Conservation (phyloP, 2,888 invertebrate genomes). For the Sinotaia quadrata region DNA sequence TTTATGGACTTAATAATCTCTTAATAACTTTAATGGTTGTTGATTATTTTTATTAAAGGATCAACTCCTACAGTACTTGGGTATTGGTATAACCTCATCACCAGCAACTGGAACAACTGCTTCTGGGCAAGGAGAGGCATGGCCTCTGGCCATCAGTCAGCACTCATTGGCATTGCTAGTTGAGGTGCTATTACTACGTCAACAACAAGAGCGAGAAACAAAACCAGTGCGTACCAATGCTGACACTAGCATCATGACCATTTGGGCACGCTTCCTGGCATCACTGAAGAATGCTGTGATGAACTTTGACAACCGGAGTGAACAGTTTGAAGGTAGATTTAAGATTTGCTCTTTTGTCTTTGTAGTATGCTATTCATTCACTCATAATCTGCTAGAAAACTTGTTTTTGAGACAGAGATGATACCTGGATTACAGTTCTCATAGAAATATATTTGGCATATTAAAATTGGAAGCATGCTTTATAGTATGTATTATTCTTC, state of each 20-base stretch:
- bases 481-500: too few relatives aligned
- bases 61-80: slow-evolving; percentile 81
- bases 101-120: slow-evolving; percentile 68
- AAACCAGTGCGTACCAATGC: slow-evolving; percentile 80
- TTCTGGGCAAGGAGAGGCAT: slow-evolving; percentile 78
- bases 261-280: slow-evolving; percentile 92
- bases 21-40: not conserved
- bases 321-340: slow-evolving; percentile 65
- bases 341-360: too few relatives aligned
- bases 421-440: too few relatives aligned
- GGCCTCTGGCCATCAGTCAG: slow-evolving; percentile 85
- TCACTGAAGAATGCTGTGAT: slow-evolving; percentile 90
- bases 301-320: slow-evolving; percentile 71
- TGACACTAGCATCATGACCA: slow-evolving; percentile 89
- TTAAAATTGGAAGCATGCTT: too few relatives aligned
- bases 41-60: slow-evolving; percentile 73
- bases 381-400: too few relatives aligned
- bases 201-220: slow-evolving; percentile 77
- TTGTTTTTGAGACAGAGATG: too few relatives aligned
- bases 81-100: slow-evolving; percentile 74
- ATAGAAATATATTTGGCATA: too few relatives aligned
- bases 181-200: slow-evolving; percentile 80
- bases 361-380: too few relatives aligned
- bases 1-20: too few relatives aligned
- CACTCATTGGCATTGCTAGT: slow-evolving; percentile 87